Conservation (phyloP, 2,797 vertebrate genomes). For the Amazona finschi region DNA sequence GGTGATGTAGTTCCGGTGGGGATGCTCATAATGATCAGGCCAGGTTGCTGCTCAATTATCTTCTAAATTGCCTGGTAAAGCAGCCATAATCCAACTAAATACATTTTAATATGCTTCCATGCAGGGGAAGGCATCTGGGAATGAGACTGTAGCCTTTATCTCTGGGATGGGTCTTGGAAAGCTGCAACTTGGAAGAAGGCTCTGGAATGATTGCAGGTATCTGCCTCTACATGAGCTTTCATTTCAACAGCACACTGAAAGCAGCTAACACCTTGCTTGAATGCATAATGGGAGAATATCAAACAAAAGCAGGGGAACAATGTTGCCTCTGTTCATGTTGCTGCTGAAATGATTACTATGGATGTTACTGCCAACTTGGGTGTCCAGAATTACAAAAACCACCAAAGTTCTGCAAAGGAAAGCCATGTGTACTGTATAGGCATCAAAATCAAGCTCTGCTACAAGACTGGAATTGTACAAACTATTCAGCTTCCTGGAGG, state of each 20-base stretch:
- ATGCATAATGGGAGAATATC: not conserved
- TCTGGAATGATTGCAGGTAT: conserved; percentile 24
- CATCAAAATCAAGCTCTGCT: not conserved
- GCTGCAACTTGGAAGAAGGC: not conserved
- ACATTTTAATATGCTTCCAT: not conserved
- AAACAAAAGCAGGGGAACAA: not conserved
- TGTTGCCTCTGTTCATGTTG: not conserved
- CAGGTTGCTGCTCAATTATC: not conserved
- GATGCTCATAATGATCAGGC: not conserved
- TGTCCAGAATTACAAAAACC: not conserved
- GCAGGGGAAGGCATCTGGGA: not conserved
- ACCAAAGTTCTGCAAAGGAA: not conserved
- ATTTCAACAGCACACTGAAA: conserved; percentile 1
- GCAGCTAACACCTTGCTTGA: not conserved
- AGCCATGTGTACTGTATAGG: not conserved
- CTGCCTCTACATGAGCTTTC: not conserved
- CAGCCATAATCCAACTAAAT: not conserved
- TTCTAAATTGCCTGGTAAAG: not conserved
- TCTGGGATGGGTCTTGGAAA: not conserved
- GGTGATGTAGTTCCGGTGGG: not conserved
- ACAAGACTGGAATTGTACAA: not conserved
- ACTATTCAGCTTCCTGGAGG: not conserved
- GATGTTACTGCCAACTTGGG: not conserved
- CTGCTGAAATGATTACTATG: not conserved
- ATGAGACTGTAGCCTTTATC: not conserved